A percentile compares a stretch with the other conserved stretches of the same genome.
Evolutionary conservation across 2,888 invertebrate genomes (phyloP).

Genomic region (Heliconius charithonia): DNA sequence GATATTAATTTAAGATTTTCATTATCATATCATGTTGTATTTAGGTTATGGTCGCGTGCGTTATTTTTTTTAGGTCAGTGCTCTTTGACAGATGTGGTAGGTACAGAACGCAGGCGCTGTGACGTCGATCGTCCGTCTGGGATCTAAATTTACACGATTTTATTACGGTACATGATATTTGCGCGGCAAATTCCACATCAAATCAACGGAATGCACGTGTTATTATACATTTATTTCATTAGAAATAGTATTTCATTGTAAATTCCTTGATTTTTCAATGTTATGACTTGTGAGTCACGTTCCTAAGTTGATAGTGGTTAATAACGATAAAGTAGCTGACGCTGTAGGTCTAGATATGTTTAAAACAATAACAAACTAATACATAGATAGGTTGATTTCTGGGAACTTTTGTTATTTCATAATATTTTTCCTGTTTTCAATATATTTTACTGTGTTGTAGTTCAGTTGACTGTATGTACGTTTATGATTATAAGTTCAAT

Average conservation of each 20-base stretch:
- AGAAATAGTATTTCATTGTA: constrained; percentile 1
- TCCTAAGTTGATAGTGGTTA: constrained; percentile 24
- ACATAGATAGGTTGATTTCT: constrained; percentile 17
- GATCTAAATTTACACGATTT: constrained; percentile 67
- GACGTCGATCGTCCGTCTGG: constrained; percentile 78
- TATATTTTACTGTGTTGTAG: neutral
- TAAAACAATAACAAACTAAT: constrained; percentile 14
- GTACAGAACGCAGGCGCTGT: constrained; percentile 71
- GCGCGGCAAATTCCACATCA: constrained; percentile 49
- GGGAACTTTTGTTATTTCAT: constrained; percentile 17
- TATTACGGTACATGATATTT: constrained; percentile 54
- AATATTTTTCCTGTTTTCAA: constrained; percentile 26
- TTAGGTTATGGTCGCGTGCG: constrained; percentile 73
- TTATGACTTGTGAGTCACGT: constrained; percentile 38
- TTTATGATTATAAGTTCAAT: neutral
- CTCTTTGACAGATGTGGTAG: constrained; percentile 73
- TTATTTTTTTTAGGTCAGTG: constrained; percentile 81
- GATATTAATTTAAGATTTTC: constrained; percentile 42
- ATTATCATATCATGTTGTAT: constrained; percentile 45
- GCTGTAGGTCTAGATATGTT: neutral
- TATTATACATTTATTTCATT: constrained; percentile 14
- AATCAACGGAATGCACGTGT: constrained; percentile 28
- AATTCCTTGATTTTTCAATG: constrained; percentile 22
- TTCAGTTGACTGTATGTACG: neutral
- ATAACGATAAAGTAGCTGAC: neutral